Percentiles rank a stretch among this genome's conserved stretches.
Evolutionary conservation across 2,113 vertebrate genomes (phyloP).

Genomic region (Myodes glareolus): DNA sequence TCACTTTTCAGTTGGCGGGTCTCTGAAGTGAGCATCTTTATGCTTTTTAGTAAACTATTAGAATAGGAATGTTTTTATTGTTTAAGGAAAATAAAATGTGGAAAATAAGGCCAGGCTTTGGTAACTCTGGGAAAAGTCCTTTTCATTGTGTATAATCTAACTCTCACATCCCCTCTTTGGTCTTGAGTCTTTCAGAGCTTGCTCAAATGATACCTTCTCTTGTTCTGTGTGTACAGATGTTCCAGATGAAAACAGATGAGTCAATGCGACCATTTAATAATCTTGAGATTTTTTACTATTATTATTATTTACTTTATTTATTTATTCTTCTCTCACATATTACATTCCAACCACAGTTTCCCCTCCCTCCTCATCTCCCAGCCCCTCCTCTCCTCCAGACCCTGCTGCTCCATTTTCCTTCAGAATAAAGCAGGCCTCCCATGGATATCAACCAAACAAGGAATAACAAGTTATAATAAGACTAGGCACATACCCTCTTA

Average conservation of each 20-base stretch:
- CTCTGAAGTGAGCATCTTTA: constrained; percentile 45
- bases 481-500: not conserved
- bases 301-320: not conserved
- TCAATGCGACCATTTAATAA: not conserved
- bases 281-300: not conserved
- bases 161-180: not conserved
- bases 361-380: not conserved
- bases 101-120: not conserved
- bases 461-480: not conserved
- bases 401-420: not conserved
- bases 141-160: not conserved
- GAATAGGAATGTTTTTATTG: not conserved
- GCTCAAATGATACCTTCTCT: not conserved
- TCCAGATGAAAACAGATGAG: not conserved
- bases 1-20: not conserved
- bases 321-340: not conserved
- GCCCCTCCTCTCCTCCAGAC: not conserved
- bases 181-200: not conserved
- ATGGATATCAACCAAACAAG: not conserved
- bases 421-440: not conserved
- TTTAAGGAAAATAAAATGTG: constrained; percentile 2
- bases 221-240: not conserved
- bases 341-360: not conserved
- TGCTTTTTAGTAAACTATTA: constrained; percentile 17
- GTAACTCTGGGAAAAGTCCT: not conserved